Base-by-base conservation (phyloP, 1,140 invertebrate genomes). In the Achroia grisella region DNA sequence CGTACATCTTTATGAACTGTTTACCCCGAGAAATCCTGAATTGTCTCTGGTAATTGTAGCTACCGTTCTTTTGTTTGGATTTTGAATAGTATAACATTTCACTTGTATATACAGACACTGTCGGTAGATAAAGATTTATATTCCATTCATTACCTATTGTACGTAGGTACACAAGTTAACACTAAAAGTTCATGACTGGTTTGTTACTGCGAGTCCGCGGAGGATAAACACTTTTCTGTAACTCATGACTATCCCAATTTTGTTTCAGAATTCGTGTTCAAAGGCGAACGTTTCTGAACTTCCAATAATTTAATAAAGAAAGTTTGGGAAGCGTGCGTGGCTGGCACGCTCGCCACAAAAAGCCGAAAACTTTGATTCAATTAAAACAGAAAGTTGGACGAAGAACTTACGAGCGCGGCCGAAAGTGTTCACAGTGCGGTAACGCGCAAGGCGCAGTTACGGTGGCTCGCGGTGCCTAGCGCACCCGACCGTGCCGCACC, bases 261-360 rank as follows among this genome's bases (percentile, higher is more conserved):
- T 68, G 67, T 71, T 74, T 75, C 53, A 52, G 56, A 61, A 58
- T 56, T 54, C 69, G 62, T 59, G 65, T 71, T 81, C 75, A 76
- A 84, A 81, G 70, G 71, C 67, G 72, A 80, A 77, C 71, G 71
- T 75, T 80, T 81, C 76, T 75, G 66, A 77, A 81, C 74, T 84
- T 72, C 72, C 78, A 78, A 84, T 84, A 81, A 81, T 84, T 84
- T 84, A 84, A 84, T 84, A 84, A 84, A 76, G 76, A 81, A 84
- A 84, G 71, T 84, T 84, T 80, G 70, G 62, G 63, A 68, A 72
- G 71, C 80, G 77, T 81, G 80, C 76, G 75, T 81, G 75, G 71
- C 66, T 76, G 77, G 75, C 76, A 76, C 71, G 76, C 74, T 78
- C 65, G 69, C 76, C 80, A 64, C 77, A 81, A 78, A 81, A 81